A percentile compares a stretch with the other conserved stretches of the same genome.
These are phyloP conservation scores for Choloepus didactylus DNA, from an alignment of 2,797 vertebrate species.

Conservation along the genomic window DNA sequence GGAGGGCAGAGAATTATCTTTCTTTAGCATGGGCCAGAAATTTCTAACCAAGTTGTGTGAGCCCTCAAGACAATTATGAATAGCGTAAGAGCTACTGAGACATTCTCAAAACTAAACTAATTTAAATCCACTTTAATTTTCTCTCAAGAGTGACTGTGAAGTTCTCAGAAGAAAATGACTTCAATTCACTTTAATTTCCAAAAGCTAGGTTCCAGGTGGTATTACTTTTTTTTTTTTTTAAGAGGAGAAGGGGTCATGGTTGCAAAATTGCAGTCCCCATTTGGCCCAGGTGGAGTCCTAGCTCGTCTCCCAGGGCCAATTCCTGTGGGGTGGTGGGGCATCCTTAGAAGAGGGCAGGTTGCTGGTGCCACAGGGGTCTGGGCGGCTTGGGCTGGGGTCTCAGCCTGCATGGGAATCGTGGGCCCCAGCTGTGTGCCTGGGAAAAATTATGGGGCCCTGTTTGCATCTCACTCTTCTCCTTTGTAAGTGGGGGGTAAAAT, in stretches of 20 bases:
- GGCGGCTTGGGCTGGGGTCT: neutral
- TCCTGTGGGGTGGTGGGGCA: neutral
- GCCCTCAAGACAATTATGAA: neutral
- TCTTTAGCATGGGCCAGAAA: neutral
- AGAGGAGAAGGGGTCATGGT: neutral
- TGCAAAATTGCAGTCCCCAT: neutral
- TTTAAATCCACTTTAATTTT: constrained; percentile 20
- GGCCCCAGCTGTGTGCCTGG: neutral
- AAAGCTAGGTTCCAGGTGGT: neutral
- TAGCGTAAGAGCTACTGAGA: neutral
- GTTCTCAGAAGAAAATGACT: constrained; percentile 41
- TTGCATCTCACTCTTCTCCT: neutral
- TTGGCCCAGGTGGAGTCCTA: neutral
- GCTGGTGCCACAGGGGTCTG: neutral
- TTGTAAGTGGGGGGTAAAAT: neutral
- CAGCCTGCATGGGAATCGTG: rapidly evolving
- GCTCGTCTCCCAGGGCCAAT: neutral
- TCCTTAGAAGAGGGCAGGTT: neutral
- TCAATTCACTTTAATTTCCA: constrained; percentile 31
- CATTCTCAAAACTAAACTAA: constrained; percentile 34
- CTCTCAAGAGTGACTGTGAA: neutral
- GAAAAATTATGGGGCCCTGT: neutral
- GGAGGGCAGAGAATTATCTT: neutral
- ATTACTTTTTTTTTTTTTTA: neutral
- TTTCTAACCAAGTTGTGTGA: neutral